Percentiles rank a stretch among this genome's conserved stretches.
These are phyloP conservation scores for Leptonema lineaticorne DNA, from an alignment of 1,140 invertebrate genomes.

Conservation along the genomic window DNA sequence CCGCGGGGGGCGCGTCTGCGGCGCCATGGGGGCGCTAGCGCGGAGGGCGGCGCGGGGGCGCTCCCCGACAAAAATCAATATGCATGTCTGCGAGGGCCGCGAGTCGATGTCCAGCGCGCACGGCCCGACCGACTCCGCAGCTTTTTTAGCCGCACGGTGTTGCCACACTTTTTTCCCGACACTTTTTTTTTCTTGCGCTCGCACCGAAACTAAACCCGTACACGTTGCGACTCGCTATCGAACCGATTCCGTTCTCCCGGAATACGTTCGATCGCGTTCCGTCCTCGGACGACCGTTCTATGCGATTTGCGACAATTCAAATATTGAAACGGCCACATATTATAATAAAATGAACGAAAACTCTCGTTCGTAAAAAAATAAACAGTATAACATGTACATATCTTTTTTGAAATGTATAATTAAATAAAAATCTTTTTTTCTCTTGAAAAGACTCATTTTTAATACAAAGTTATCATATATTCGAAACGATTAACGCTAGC, in stretches of 20 bases:
- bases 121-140: conserved; percentile 59
- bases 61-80: conserved; percentile 58
- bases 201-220: conserved; percentile 51
- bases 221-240: conserved; percentile 50
- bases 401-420: too few species aligned
- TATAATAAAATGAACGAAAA: too few species aligned
- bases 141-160: conserved; percentile 60
- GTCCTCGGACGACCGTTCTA: background rate
- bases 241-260: background rate
- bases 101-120: conserved; percentile 59
- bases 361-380: too few species aligned
- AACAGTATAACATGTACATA: too few species aligned
- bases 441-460: too few species aligned
- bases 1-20: background rate
- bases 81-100: conserved; percentile 59
- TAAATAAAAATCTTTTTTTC: too few species aligned
- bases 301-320: background rate
- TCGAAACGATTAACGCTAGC: too few species aligned
- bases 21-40: conserved; percentile 16
- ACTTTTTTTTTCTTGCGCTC: conserved; percentile 54
- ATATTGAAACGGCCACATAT: too few species aligned
- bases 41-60: conserved; percentile 46
- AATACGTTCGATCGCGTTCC: background rate
- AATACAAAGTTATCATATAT: too few species aligned
- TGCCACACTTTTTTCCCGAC: conserved; percentile 59